Base-by-base conservation (phyloP, 1,140 invertebrate species). In the Oryctes rhinoceros region DNA sequence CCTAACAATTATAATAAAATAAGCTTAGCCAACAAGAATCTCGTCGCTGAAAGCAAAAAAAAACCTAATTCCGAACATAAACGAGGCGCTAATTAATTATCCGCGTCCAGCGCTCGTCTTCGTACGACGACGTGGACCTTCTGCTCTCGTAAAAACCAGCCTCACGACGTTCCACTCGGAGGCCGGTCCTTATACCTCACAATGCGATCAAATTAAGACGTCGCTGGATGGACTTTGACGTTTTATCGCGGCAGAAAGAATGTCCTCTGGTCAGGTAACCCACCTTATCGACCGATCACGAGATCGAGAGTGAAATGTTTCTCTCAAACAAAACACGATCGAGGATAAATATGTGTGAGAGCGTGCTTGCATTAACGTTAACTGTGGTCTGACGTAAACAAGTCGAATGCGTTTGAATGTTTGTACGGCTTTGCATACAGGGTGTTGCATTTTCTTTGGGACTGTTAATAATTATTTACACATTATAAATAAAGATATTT, bases 251-350 rank as follows among this genome's bases (percentile, higher is more conserved):
- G 65, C 20, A 71, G 65, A 71, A 71, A 71, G 65, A 71, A 71
- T 71, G 65, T 71, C 65, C 65, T 71, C 65, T 71, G 24, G 65
- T 71, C 65, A 71, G 65, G 65, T 71, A 71, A 71, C 65, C 65
- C 11, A 15, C 65, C 24, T 71, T 71, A 71, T 71, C 65, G 65
- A 24, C 79, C 79, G 79, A 59, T 47, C 71, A 74, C 74, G 48
- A 20, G 67, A 71, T 20, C 62, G 79, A 80, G 74, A 80, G 76
- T 77, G 48, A 76, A 80, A 80, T 80, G 35, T 80, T 80, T 80
- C 76, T 80, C 79, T 77, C 79, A 77, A 75, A 80, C 79, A 77
- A 39, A 80, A 80, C 76, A 76, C 75, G 74, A 80, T 59, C 74
- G 74, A 59, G 53, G 53, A 79, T 62, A 71, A 71, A 71, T 71